These are phyloP conservation scores for Grus americana DNA, from an alignment of 2,113 vertebrate species.

Conservation along the genomic window DNA sequence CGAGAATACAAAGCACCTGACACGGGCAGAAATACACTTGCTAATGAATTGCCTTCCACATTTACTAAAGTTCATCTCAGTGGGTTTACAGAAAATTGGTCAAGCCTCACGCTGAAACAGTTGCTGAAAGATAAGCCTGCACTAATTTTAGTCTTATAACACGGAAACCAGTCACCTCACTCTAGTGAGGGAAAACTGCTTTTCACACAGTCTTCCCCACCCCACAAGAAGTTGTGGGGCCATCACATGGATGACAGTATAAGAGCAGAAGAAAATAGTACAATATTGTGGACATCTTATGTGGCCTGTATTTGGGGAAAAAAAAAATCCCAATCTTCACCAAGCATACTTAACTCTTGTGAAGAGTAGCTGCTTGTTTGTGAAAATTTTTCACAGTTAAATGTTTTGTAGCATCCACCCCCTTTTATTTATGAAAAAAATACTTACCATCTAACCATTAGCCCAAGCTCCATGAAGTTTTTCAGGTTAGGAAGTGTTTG, in stretches of 20 bases:
- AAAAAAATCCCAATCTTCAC: background rate
- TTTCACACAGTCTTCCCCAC: background rate
- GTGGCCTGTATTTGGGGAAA: background rate
- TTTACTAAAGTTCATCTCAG: background rate
- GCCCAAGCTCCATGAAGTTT: constrained; percentile 94
- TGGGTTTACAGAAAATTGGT: background rate
- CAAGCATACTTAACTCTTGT: background rate
- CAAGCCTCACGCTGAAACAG: background rate
- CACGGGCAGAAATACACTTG: background rate
- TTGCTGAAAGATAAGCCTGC: background rate
- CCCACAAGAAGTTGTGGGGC: background rate
- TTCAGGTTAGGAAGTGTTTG: constrained; percentile 98
- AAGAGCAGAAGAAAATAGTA: background rate
- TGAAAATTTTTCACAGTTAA: background rate
- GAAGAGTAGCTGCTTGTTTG: background rate
- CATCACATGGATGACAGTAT: too few species aligned
- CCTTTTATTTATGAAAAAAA: background rate
- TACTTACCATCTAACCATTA: constrained; percentile 94
- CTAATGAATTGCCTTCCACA: background rate
- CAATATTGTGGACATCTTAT: background rate
- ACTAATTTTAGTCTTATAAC: background rate
- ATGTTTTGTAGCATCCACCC: background rate
- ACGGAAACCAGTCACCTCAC: background rate
- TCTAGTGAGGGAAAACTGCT: background rate
- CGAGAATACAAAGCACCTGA: background rate